phyloP scores from a whole-genome alignment of 2,113 vertebrate species.

The Salvelinus fontinalis region DNA sequence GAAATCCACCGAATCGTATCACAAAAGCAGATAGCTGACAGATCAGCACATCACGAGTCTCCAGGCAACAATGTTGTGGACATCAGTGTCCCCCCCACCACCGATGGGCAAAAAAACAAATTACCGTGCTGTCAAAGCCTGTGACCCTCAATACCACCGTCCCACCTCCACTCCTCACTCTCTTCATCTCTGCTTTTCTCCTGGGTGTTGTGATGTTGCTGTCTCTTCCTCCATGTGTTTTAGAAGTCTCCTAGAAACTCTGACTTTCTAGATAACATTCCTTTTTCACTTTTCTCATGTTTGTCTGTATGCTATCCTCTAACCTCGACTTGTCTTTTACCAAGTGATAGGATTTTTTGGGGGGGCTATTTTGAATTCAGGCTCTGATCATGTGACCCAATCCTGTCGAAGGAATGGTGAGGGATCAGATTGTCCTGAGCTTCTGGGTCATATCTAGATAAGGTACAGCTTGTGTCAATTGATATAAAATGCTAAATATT shows the following conservation, averaged over 20 bases:
- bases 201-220: constrained; percentile 70
- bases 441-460: constrained; percentile 9
- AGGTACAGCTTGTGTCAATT: too few relatives aligned
- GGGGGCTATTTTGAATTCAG: constrained; percentile 28
- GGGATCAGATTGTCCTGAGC: constrained; percentile 59
- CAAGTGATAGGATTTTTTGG: background rate
- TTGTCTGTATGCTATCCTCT: constrained; percentile 7
- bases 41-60: constrained; percentile 89
- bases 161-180: constrained; percentile 33
- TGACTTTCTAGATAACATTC: constrained; percentile 73
- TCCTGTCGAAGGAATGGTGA: constrained; percentile 65
- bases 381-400: constrained; percentile 72
- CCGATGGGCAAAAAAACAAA: constrained; percentile 91
- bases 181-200: constrained; percentile 65
- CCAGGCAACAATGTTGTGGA: constrained; percentile 97
- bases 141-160: constrained; percentile 74
- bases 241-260: constrained; percentile 49
- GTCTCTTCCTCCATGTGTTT: constrained; percentile 56
- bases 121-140: constrained; percentile 95
- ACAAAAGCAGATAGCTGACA: constrained; percentile 95
- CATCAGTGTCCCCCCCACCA: constrained; percentile 94
- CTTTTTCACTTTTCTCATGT: constrained; percentile 41
- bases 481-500: too few relatives aligned
- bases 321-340: constrained; percentile 29
- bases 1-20: constrained; percentile 98